Conservation (phyloP, 2,797 vertebrate species). For the Ambastaia sidthimunki region DNA sequence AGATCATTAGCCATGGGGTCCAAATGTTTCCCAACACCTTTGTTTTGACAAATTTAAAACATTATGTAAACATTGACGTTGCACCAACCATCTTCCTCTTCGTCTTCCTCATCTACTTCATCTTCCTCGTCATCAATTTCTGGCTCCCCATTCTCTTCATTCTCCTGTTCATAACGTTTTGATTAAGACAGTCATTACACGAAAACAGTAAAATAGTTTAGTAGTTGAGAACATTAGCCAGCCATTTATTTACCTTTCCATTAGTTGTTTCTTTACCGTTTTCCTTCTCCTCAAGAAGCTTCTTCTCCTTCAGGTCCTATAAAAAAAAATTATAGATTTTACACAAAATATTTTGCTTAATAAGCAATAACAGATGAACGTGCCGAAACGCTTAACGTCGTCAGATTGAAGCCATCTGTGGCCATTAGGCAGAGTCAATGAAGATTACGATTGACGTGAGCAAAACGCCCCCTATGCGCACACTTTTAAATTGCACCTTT, state of each 20-base stretch:
- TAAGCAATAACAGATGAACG: background rate
- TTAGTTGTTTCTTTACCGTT: slow-evolving; percentile 93
- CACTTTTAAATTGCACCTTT: slow-evolving; percentile 26
- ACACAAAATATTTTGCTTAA: background rate
- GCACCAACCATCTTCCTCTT: slow-evolving; percentile 88
- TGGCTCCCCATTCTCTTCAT: slow-evolving; percentile 93
- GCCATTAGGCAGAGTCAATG: slow-evolving; percentile 1
- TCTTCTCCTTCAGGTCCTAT: slow-evolving; percentile 94
- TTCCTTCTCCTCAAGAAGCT: slow-evolving; percentile 90
- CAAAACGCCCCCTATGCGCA: slow-evolving; percentile 40
- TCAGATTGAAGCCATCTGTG: slow-evolving; percentile 11
- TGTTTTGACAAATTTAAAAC: background rate
- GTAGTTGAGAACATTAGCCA: background rate
- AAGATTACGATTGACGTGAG: slow-evolving; percentile 39
- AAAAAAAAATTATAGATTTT: background rate
- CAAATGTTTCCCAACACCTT: background rate
- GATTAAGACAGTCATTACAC: background rate
- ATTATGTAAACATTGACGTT: background rate
- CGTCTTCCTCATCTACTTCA: slow-evolving; percentile 92
- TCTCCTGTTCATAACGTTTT: slow-evolving; percentile 75
- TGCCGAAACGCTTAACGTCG: background rate
- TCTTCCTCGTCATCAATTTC: slow-evolving; percentile 93
- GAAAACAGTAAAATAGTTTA: background rate
- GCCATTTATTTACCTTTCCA: slow-evolving; percentile 78
- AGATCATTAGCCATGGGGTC: background rate